Evolutionary conservation across 1,140 invertebrate genomes (phyloP), one percentile per base, ranked within the genome.

Genomic region (Drosophila serrata): DNA sequence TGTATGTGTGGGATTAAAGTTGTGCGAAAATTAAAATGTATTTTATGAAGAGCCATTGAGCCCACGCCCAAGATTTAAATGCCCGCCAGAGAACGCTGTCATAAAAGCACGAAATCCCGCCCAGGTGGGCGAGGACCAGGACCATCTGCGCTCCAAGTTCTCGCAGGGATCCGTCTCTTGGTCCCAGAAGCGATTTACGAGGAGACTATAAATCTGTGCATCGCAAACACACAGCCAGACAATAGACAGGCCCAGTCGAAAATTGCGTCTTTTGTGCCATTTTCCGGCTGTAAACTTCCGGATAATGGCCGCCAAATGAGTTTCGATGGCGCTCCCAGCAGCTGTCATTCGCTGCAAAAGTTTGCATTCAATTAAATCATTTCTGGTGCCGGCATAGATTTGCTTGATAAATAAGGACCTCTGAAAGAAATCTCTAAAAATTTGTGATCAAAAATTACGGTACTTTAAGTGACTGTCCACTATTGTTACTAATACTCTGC

Each of bases 241-340:
- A 73, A 59, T 72, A 35, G 64, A 64, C 75, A 53, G 46, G 48
- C 35, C 35, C 40, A 29, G 19, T 59, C 31, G 39, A 62, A 62
- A 69, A 56, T 37, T 56, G 24, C 24, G 49, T 31, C 51, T 43
- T 69, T 68, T 61, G 72, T 69, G 60, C 76, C 80, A 61, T 82
- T 43, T 78, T 80, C 68, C 63, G 73, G 76, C 84, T 62, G 82
- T 81, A 88, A 88, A 88, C 63, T 88, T 67, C 48, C 76, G 62
- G 76, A 77, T 80, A 87, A 88, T 77, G 80, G 61, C 46, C 56
- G 24, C 48, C 63, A 77, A 87, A 82, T 81, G 73, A 85, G 73
- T 69, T 85, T 72, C 53, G 53, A 75, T 75, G 69, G 15, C n/a
- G 45, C 17, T 15, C 4, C 22, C 29, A 53, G 29, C 49, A 53